Evolutionary conservation across 1,140 invertebrate species (phyloP), one percentile per base, ranked within the genome.

Genomic region (Drosophila pseudoobscura): DNA sequence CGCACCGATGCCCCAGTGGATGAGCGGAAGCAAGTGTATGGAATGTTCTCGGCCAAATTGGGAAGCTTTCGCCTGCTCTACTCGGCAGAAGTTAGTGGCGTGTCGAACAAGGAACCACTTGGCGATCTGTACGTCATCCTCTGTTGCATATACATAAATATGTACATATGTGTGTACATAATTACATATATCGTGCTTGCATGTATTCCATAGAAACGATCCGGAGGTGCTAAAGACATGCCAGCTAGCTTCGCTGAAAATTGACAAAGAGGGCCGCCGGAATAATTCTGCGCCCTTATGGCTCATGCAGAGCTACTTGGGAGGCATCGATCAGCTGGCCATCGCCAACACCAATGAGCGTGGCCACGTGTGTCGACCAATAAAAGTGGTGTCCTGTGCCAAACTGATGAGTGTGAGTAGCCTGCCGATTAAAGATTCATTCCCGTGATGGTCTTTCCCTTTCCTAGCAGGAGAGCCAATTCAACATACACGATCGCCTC

Each of bases 41-140:
- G 61, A 15, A 51, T 41, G 3, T 66, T 75, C 22, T 15, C 69
- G 0, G 73, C 73, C 5, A 55, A 15, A 11, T 2, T 75, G 20
- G 69, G 52, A 8, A 22, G 45, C 3, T 39, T 64, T 17, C 35
- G 60, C 6, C 17, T 75, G 17, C 15, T 75, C 2, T 75, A 75
- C 20, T 39, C 68, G 11, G 24, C 15, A 2, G 68, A 58, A 35
- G 9, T 74, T 7, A 24, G 13, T 8, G 71, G 68, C 0, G n/a
- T 72, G 11, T 13, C 31, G 6, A 74, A 75, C 9, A 58, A 20
- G n/a, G 24, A 71, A 2, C 58, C 22, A 7, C 17, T 73, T 0
- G 70, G 66, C 2, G 35, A 73, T 31, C 61, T 75, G 72, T 65
- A 26, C 46, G 69, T 63, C 5, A 8, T 9, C 2, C n/a, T n/a